Percentiles rank a stretch among this genome's conserved stretches.
Conservation (phyloP, 64 coral and sea anemone species). For the Dendronephthya gigantea region DNA sequence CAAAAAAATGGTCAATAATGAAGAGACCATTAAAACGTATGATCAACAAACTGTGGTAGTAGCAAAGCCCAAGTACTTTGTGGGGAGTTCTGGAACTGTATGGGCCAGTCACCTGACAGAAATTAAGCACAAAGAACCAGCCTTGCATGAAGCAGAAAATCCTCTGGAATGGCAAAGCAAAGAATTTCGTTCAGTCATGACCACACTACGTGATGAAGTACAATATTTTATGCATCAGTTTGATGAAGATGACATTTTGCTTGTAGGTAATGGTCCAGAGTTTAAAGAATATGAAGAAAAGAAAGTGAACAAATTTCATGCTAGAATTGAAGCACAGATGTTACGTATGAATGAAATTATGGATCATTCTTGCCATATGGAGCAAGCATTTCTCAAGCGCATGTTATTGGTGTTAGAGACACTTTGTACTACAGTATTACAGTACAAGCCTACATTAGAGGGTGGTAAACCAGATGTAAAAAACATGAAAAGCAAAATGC, state of each 20-base stretch:
- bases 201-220: not conserved
- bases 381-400: not conserved
- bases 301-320: constrained; percentile 21
- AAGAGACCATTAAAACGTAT: constrained; percentile 15
- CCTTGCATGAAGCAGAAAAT: constrained; percentile 14
- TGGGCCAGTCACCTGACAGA: constrained; percentile 32
- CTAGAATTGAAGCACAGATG: constrained; percentile 29
- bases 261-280: constrained; percentile 18
- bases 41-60: constrained; percentile 27
- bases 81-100: constrained; percentile 29
- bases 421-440: not conserved
- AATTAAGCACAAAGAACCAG: constrained; percentile 27
- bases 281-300: constrained; percentile 30
- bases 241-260: constrained; percentile 24
- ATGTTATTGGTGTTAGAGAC: not conserved
- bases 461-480: constrained; percentile 16
- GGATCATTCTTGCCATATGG: not conserved
- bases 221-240: constrained; percentile 27
- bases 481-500: not conserved
- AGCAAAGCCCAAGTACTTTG: constrained; percentile 35
- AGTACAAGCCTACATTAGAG: constrained; percentile 12
- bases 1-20: constrained; percentile 8
- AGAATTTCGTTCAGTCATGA: constrained; percentile 14
- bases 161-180: constrained; percentile 28
- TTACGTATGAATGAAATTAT: not conserved